Conservation (phyloP, 2,113 vertebrate species). For the Hassar affinis region DNA sequence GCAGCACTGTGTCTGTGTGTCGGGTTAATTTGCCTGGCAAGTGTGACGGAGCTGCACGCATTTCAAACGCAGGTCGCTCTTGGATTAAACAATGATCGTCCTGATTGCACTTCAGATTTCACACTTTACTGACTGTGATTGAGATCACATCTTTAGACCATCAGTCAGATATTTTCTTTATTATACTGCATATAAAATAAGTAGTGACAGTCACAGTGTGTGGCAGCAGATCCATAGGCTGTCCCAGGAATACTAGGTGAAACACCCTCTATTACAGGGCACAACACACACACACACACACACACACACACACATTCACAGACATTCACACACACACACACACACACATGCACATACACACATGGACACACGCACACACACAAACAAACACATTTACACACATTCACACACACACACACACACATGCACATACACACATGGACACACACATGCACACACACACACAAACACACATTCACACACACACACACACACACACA, state of each 20-base stretch:
- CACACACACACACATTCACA: background rate
- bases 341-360: background rate
- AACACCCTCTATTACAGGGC: background rate
- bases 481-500: too few species aligned
- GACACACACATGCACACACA: too few species aligned
- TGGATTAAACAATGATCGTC: constrained; percentile 30
- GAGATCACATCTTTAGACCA: background rate
- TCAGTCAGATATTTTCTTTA: background rate
- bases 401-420: too few species aligned
- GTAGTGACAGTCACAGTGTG: background rate
- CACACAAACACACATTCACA: too few species aligned
- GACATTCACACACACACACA: background rate
- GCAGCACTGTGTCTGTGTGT: background rate
- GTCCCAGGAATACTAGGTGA: background rate
- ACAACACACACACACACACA: background rate
- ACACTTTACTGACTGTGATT: constrained; percentile 2
- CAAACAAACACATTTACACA: too few species aligned
- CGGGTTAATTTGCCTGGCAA: constrained; percentile 43
- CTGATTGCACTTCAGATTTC: constrained; percentile 7
- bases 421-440: too few species aligned
- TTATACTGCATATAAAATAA: background rate
- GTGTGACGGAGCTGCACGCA: constrained; percentile 23
- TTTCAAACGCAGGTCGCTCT: constrained; percentile 31
- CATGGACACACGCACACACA: too few species aligned
- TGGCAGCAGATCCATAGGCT: background rate